Evolutionary conservation across 2,888 invertebrate genomes (phyloP).

Genomic region (Hirtodrosophila duncani): DNA sequence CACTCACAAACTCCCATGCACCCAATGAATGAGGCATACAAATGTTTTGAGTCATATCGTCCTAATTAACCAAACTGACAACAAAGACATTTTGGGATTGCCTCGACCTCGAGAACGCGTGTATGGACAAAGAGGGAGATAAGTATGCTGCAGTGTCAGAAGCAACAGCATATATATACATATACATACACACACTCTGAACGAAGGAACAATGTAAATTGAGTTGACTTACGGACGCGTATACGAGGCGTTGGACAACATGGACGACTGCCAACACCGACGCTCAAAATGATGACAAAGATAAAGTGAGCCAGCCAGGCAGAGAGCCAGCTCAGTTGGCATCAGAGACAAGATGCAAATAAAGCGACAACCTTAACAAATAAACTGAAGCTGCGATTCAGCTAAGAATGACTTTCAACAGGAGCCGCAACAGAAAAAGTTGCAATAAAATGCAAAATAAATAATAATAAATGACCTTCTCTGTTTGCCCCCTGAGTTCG

Average conservation of each 20-base stretch:
- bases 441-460: slow-evolving; percentile 64
- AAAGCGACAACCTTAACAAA: slow-evolving; percentile 59
- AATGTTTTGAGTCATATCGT: slow-evolving; percentile 48
- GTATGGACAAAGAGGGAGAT: slow-evolving; percentile 22
- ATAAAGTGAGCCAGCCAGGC: slow-evolving; percentile 31
- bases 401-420: too few species aligned
- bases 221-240: slow-evolving; percentile 43
- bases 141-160: slow-evolving; percentile 17
- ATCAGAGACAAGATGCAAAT: slow-evolving; percentile 30
- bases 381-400: slow-evolving; percentile 32
- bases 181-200: slow-evolving; percentile 19
- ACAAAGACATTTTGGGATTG: slow-evolving; percentile 38
- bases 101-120: neutral
- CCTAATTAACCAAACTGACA: slow-evolving; percentile 59
- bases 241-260: slow-evolving; percentile 34
- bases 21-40: neutral
- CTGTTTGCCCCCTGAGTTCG: too few species aligned
- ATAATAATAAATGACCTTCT: slow-evolving; percentile 70
- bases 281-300: slow-evolving; percentile 49
- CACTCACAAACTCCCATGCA: too few species aligned
- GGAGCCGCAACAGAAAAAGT: slow-evolving; percentile 14
- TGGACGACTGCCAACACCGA: slow-evolving; percentile 26
- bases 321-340: slow-evolving; percentile 4
- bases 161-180: slow-evolving; percentile 17
- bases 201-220: slow-evolving; percentile 60